These are phyloP conservation scores for Coluber constrictor DNA, from an alignment of 2,797 vertebrate species.

Conservation along the genomic window DNA sequence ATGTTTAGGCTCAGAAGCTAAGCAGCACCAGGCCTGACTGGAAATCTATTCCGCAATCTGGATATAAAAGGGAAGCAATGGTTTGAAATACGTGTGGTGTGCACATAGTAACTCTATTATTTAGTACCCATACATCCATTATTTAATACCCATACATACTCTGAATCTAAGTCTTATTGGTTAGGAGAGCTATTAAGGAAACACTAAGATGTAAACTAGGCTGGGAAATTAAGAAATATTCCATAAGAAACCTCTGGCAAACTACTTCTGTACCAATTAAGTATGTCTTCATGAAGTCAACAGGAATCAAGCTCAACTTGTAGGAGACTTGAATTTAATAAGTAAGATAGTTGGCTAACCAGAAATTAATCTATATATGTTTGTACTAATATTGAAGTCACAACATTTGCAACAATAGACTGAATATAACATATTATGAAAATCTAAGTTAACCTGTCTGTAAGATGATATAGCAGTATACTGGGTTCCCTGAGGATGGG, in stretches of 20 bases:
- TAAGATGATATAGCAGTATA: neutral
- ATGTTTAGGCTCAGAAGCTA: neutral
- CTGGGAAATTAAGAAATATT: neutral
- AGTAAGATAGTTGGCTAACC: neutral
- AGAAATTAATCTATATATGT: neutral
- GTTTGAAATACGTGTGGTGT: neutral
- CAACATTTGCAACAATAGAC: no score
- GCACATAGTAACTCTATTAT: neutral
- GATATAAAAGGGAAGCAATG: neutral
- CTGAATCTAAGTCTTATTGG: neutral
- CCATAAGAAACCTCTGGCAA: neutral
- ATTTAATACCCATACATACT: neutral
- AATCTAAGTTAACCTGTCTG: neutral
- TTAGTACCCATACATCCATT: neutral
- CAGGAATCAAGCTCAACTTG: neutral
- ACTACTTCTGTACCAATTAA: neutral
- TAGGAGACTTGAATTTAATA: neutral
- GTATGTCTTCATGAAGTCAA: neutral
- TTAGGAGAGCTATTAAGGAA: neutral
- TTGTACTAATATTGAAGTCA: neutral
- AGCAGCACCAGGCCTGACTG: neutral
- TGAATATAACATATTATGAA: neutral
- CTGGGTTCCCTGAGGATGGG: neutral
- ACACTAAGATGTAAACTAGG: neutral
- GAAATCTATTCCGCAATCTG: neutral